Conservation (phyloP, 2,888 invertebrate genomes). For the Hoplodrina ambigua region DNA sequence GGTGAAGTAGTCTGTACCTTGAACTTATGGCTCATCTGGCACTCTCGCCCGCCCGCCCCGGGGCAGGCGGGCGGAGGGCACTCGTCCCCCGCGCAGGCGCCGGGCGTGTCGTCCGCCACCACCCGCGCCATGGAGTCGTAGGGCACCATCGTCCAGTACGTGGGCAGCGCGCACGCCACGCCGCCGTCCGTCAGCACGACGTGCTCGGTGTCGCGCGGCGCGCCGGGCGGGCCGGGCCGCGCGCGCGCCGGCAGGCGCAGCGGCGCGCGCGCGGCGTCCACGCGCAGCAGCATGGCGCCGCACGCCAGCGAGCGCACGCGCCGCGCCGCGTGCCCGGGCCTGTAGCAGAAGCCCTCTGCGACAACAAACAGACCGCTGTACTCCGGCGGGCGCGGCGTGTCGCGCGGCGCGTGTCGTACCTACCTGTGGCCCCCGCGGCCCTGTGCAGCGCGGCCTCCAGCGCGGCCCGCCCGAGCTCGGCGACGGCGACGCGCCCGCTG, state of each 20-base stretch:
- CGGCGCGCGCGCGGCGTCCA: conserved; percentile 18
- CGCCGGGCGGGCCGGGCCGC: no score
- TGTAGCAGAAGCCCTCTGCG: no score
- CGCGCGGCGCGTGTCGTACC: no score
- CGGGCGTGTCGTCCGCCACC: neutral
- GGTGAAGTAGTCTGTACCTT: conserved; percentile 5
- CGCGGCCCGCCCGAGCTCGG: no score
- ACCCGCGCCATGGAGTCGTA: neutral
- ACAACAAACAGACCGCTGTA: no score
- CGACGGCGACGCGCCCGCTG: no score
- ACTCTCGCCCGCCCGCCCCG: neutral
- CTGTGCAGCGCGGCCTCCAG: no score
- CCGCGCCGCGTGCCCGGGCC: no score
- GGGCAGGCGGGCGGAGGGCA: no score
- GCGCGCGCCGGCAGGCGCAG: neutral
- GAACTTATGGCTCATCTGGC: conserved; percentile 18
- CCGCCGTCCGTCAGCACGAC: conserved; percentile 30
- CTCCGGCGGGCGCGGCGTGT: conserved; percentile 19
- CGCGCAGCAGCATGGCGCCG: conserved; percentile 12
- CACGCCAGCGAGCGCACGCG: conserved; percentile 33
- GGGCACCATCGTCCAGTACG: conserved; percentile 22
- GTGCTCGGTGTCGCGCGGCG: neutral
- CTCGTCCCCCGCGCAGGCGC: no score
- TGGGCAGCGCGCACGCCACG: conserved; percentile 18
- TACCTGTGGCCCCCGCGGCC: no score